Base-by-base conservation (phyloP, 92 coral and sea anemone species). In the Epizoanthus ramosus region DNA sequence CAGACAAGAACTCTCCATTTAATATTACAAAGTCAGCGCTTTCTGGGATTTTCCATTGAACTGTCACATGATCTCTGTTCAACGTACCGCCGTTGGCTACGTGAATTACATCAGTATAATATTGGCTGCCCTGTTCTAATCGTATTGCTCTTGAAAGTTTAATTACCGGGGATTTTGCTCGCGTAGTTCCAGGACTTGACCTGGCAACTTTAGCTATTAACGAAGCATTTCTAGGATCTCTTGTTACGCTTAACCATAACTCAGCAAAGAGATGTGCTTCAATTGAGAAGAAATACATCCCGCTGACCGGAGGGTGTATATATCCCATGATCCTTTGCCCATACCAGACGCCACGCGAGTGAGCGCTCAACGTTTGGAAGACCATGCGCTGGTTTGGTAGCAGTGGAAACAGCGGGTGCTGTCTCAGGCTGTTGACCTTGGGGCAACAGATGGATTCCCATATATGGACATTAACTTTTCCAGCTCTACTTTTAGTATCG, bases 301-400 rank as follows among this genome's bases (percentile, higher is more conserved):
- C 98, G 10, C 90, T 83, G 17, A 12, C 16, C 2, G 93, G 90
- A 3, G 98, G 96, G 52, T 85, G 81, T 22, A 94, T 43, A 21
- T 71, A 89, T 21, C 98, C 98, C 84, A 86, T 72, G 18, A 94
- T 88, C 75, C 98, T 85, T 71, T 94, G 94, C 68, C 91, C 98
- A 41, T 87, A 92, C 95, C 95, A 88, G 50, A 56, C 77, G 13
- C 83, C 91, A 68, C 76, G 66, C 66, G 86, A 87, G 50, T 84
- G 77, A 9, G 93, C 86, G 69, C 81, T 84, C 57, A 91, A 87
- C 5, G 85, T 71, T 66, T 71, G 69, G 21, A 87, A 89, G 67
- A 92, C 64, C 52, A 80, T 83, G 21, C 88, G 87, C 63, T 88
- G 68, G 66, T 59, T 84, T n/a, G 98, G 94, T 75, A 93, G 65